phyloP scores from a whole-genome alignment of 2,797 vertebrate genomes.

The Helicolenus hilgendorfi region DNA sequence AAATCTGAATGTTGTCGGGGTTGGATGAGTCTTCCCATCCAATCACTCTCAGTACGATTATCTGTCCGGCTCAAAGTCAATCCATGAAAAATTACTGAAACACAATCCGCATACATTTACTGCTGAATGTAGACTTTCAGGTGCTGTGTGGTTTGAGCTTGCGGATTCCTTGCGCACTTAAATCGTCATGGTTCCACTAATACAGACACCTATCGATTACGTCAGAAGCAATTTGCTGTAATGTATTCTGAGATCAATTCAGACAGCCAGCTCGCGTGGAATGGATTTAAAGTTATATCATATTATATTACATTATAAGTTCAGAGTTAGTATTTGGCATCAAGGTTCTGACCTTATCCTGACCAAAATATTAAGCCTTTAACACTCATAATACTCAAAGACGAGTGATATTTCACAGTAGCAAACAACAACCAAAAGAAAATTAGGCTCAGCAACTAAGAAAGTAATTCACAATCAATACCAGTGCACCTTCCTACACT shows the following conservation, averaged over 20 bases:
- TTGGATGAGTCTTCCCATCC: not conserved
- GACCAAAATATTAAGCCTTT: not conserved
- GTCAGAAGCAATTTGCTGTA: slow-evolving; percentile 11
- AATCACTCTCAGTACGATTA: slow-evolving; percentile 1
- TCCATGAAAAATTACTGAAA: slow-evolving; percentile 30
- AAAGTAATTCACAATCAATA: not conserved
- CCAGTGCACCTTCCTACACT: not conserved
- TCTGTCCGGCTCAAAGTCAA: slow-evolving; percentile 12
- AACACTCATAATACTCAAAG: not conserved
- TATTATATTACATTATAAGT: not conserved
- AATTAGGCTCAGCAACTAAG: not conserved
- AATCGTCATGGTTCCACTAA: slow-evolving; percentile 15
- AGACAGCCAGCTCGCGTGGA: not conserved
- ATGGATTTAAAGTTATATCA: not conserved
- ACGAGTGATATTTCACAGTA: not conserved
- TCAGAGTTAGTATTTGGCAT: not conserved
- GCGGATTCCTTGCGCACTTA: slow-evolving; percentile 8
- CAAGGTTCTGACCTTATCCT: not conserved
- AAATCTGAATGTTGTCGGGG: not conserved
- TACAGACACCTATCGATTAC: slow-evolving; percentile 29
- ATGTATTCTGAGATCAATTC: slow-evolving; percentile 47
- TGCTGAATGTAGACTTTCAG: slow-evolving; percentile 17
- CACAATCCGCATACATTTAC: slow-evolving; percentile 35
- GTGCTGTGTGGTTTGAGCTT: slow-evolving; percentile 23
- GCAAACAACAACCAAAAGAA: not conserved